Percentiles rank a stretch among this genome's conserved stretches.
Conservation (phyloP, 2,797 vertebrate genomes). For the Onychomys leucogaster region DNA sequence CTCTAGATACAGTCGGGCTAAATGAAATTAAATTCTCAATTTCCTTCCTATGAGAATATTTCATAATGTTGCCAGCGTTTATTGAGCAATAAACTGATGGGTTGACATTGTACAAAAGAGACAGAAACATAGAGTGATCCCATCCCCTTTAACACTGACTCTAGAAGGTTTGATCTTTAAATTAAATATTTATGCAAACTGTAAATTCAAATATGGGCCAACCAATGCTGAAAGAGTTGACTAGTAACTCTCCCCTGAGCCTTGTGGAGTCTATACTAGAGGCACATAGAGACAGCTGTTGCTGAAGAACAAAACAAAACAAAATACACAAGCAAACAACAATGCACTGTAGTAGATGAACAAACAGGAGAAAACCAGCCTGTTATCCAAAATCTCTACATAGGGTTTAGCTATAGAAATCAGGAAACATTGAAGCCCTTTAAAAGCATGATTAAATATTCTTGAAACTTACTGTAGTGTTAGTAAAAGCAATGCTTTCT, state of each 20-base stretch:
- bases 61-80: conserved; percentile 64
- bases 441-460: neutral
- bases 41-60: conserved; percentile 72
- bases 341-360: neutral
- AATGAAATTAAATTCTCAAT: conserved; percentile 71
- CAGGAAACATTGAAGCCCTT: neutral
- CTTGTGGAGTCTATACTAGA: neutral
- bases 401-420: neutral
- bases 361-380: neutral
- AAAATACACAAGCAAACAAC: too few relatives aligned
- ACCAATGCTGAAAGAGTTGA: neutral
- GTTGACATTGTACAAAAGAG: conserved; percentile 35
- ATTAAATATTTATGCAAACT: conserved; percentile 44
- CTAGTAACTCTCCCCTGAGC: neutral
- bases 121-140: neutral
- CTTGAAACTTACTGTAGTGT: neutral
- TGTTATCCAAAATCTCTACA: neutral
- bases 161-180: conserved; percentile 28
- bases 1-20: conserved; percentile 71
- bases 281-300: neutral
- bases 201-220: conserved; percentile 10
- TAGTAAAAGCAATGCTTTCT: neutral
- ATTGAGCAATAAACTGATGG: conserved; percentile 54
- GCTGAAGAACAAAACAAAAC: neutral
- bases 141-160: neutral